Percentiles rank a stretch among this genome's conserved stretches.
Conservation (phyloP, 2,888 invertebrate genomes). For the Unio pictorum region DNA sequence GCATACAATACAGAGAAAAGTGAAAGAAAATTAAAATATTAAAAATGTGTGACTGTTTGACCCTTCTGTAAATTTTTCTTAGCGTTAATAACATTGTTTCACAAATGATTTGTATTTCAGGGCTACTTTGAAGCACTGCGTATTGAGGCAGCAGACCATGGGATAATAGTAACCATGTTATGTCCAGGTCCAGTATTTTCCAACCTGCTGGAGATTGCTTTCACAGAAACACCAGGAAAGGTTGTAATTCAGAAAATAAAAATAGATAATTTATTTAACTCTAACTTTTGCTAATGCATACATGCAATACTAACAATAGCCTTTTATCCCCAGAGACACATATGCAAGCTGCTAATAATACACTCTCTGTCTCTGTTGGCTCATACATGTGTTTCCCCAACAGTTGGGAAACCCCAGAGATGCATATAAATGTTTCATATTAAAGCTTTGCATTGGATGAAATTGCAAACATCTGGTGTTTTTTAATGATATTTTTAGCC, state of each 20-base stretch:
- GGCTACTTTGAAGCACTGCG: conserved; percentile 82
- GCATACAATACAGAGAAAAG: too few relatives aligned
- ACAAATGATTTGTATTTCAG: conserved; percentile 71
- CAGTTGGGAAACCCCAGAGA: too few relatives aligned
- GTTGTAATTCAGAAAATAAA: conserved; percentile 64
- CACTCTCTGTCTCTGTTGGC: too few relatives aligned
- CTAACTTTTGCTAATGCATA: too few relatives aligned
- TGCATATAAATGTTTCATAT: too few relatives aligned
- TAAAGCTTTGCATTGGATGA: too few relatives aligned
- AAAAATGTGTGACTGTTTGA: too few relatives aligned
- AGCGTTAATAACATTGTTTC: background rate
- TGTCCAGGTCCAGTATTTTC: conserved; percentile 87
- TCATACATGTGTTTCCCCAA: too few relatives aligned
- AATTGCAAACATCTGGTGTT: too few relatives aligned
- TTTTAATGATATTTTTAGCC: too few relatives aligned
- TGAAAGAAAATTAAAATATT: too few relatives aligned
- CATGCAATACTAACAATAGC: background rate
- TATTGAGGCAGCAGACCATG: conserved; percentile 76
- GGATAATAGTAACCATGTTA: conserved; percentile 79
- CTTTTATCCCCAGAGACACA: background rate
- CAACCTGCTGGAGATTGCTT: conserved; percentile 79
- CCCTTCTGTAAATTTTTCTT: background rate
- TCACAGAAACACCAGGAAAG: conserved; percentile 78
- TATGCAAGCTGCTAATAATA: background rate
- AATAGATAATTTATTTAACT: background rate